Evolutionary conservation across 2,888 invertebrate genomes (phyloP).

Genomic region (Drosophila glabriapex): DNA sequence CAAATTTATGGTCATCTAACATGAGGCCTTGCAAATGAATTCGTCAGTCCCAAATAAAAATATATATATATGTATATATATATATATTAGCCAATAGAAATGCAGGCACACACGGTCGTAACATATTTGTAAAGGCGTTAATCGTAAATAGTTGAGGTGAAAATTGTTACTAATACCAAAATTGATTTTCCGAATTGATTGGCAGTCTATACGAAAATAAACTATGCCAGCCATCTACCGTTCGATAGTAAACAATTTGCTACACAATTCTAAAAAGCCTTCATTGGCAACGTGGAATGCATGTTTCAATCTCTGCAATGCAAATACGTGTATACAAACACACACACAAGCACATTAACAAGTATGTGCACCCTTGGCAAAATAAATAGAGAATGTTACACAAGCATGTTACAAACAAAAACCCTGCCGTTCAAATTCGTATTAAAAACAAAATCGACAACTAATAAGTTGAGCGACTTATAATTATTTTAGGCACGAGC

Average conservation of each 20-base stretch:
- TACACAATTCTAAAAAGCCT: not conserved
- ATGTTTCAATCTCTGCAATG: conserved; percentile 56
- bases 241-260: not conserved
- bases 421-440: not conserved
- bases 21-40: conserved; percentile 40
- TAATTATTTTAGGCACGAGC: not conserved
- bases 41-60: conserved; percentile 19
- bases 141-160: conserved; percentile 25
- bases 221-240: conserved; percentile 21
- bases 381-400: not conserved
- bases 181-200: conserved; percentile 59
- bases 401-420: not conserved
- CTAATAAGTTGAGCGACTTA: not conserved
- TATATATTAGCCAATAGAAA: conserved; percentile 24
- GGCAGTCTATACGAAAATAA: conserved; percentile 52
- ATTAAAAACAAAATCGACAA: not conserved
- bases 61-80: not conserved
- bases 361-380: not conserved
- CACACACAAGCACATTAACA: not conserved
- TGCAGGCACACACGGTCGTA: not conserved
- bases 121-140: conserved; percentile 18
- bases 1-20: conserved; percentile 67
- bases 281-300: conserved; percentile 38
- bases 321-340: not conserved
- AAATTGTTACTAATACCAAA: conserved; percentile 29